phyloP scores from a whole-genome alignment of 1,140 invertebrate genomes.

The Eubasilissa regina region DNA sequence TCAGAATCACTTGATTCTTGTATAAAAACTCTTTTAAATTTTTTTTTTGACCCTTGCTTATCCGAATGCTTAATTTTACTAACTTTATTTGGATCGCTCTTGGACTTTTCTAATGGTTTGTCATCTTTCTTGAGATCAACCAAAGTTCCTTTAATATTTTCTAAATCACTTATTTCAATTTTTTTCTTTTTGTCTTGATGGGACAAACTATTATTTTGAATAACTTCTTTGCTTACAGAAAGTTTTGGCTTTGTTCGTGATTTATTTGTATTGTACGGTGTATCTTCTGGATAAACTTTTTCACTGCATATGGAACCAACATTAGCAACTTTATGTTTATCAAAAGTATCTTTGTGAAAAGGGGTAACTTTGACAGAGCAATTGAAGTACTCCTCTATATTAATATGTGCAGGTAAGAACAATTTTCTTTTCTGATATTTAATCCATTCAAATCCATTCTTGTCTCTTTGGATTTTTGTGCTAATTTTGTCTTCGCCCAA shows the following conservation, averaged over 20 bases:
- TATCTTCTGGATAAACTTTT: background rate
- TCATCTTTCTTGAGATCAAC: background rate
- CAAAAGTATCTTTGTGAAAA: conserved; percentile 2
- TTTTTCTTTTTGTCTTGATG: background rate
- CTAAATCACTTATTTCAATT: background rate
- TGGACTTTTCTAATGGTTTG: background rate
- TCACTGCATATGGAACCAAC: background rate
- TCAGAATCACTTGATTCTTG: conserved; percentile 31
- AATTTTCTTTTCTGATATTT: conserved; percentile 10
- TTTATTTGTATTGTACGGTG: background rate
- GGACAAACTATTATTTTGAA: background rate
- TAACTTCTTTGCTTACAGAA: background rate
- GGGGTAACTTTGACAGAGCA: conserved; percentile 4
- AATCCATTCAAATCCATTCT: background rate
- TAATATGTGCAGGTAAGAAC: conserved; percentile 17
- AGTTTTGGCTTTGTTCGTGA: conserved; percentile 11
- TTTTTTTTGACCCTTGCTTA: background rate
- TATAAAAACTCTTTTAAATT: conserved; percentile 4
- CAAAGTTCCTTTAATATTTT: background rate
- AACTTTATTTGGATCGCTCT: background rate
- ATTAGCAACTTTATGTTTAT: conserved; percentile 30
- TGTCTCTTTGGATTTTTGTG: too few species aligned
- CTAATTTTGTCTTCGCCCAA: too few species aligned
- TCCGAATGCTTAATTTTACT: background rate
- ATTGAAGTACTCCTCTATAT: conserved; percentile 29